Percentiles rank a stretch among this genome's conserved stretches.
These are phyloP conservation scores for Boleophthalmus pectinirostris DNA, from an alignment of 2,113 vertebrate genomes.

Conservation along the genomic window DNA sequence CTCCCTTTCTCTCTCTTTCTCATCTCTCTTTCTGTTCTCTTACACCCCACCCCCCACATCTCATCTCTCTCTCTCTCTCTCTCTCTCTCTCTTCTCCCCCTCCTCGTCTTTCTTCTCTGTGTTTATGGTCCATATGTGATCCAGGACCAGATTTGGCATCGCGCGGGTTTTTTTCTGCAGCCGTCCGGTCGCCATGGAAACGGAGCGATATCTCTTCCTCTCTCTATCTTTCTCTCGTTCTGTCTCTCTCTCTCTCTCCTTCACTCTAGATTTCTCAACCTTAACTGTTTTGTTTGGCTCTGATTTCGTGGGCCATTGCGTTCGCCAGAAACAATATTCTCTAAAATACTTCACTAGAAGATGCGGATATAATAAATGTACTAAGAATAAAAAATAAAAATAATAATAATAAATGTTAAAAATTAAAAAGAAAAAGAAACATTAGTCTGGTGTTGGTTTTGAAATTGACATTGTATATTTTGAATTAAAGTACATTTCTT, in stretches of 20 bases:
- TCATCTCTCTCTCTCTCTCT: no score
- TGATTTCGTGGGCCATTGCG: background rate
- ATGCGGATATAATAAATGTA: no score
- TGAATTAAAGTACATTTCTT: no score
- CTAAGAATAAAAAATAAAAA: background rate
- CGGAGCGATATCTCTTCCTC: constrained; percentile 13
- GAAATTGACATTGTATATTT: no score
- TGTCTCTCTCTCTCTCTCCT: background rate
- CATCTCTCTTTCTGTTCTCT: no score
- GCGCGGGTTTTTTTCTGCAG: constrained; percentile 32
- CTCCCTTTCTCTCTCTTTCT: no score
- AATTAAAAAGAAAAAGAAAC: no score
- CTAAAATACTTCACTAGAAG: no score
- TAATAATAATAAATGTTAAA: no score
- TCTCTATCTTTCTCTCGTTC: background rate
- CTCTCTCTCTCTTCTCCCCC: constrained; percentile 10
- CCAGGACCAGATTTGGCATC: constrained; percentile 55
- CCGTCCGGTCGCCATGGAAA: constrained; percentile 62
- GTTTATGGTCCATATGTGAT: constrained; percentile 41
- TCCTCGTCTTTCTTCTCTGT: background rate
- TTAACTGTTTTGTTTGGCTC: background rate
- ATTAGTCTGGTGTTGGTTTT: no score
- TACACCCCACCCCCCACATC: no score
- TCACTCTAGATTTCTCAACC: background rate
- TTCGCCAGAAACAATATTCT: constrained; percentile 51